Conservation (phyloP, 2,888 invertebrate species). For the Macrosiphum euphorbiae region DNA sequence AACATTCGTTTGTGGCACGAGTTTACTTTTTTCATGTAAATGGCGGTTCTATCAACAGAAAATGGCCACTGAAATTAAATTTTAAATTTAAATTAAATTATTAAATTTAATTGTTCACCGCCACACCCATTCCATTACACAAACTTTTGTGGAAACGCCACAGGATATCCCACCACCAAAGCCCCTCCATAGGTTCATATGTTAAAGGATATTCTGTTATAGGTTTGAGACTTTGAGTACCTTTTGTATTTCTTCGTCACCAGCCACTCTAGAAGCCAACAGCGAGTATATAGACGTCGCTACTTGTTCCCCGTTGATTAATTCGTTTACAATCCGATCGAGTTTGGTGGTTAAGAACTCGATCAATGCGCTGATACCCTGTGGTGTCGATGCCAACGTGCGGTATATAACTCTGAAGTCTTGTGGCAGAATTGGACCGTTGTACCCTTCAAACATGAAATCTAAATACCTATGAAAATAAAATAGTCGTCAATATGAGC, state of each 20-base stretch:
- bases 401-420: slow-evolving; percentile 44
- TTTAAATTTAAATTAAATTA: no score
- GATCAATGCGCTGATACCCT: slow-evolving; percentile 35
- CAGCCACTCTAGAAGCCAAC: slow-evolving; percentile 27
- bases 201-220: not conserved
- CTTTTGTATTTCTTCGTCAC: not conserved
- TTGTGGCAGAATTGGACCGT: slow-evolving; percentile 49
- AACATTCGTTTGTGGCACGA: not conserved
- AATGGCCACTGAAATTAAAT: not conserved
- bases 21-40: not conserved
- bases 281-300: slow-evolving; percentile 27
- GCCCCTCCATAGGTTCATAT: no score
- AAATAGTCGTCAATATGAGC: not conserved
- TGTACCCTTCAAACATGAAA: slow-evolving; percentile 45
- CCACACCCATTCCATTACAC: not conserved
- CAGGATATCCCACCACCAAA: not conserved
- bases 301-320: slow-evolving; percentile 41
- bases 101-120: not conserved
- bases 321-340: slow-evolving; percentile 11
- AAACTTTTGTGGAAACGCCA: no score
- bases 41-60: not conserved
- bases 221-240: not conserved
- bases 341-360: slow-evolving; percentile 49
- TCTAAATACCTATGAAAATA: slow-evolving; percentile 47
- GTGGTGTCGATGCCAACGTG: not conserved